Conservation (phyloP, 2,888 invertebrate genomes). For the Noctua comes region DNA sequence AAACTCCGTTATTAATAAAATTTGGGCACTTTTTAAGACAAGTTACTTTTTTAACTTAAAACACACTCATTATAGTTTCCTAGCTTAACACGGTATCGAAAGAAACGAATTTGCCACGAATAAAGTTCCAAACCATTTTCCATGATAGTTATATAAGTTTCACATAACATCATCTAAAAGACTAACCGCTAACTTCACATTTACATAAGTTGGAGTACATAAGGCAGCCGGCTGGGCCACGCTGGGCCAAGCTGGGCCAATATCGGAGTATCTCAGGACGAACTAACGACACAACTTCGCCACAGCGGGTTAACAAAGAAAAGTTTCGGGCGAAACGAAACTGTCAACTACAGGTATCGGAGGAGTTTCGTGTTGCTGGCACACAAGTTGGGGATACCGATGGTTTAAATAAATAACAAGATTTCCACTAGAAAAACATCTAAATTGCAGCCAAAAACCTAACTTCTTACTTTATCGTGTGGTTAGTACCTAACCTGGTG, state of each 20-base stretch:
- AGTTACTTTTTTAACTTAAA: not conserved
- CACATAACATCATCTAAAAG: conserved; percentile 23
- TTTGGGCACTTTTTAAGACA: too few relatives aligned
- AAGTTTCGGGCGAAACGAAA: conserved; percentile 81
- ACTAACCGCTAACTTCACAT: conserved; percentile 43
- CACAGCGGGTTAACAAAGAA: conserved; percentile 80
- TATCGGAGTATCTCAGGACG: conserved; percentile 63
- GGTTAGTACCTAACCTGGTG: too few relatives aligned
- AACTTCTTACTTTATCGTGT: too few relatives aligned
- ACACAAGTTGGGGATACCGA: conserved; percentile 57
- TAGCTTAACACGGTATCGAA: not conserved
- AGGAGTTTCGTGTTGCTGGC: conserved; percentile 62
- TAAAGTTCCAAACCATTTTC: conserved; percentile 3
- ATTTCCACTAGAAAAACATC: too few relatives aligned
- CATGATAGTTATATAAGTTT: conserved; percentile 14
- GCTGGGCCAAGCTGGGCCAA: conserved; percentile 58
- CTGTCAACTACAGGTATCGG: conserved; percentile 83
- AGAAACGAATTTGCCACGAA: not conserved
- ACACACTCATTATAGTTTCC: not conserved
- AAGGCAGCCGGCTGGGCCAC: conserved; percentile 43
- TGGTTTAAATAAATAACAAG: not conserved
- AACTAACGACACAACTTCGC: conserved; percentile 80
- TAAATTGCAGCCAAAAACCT: not conserved
- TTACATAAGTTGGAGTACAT: conserved; percentile 49
- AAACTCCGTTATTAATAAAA: not conserved